Evolutionary conservation across 2,888 invertebrate genomes (phyloP), one percentile per base, ranked within the genome.

Genomic region (Oligia strigilis): DNA sequence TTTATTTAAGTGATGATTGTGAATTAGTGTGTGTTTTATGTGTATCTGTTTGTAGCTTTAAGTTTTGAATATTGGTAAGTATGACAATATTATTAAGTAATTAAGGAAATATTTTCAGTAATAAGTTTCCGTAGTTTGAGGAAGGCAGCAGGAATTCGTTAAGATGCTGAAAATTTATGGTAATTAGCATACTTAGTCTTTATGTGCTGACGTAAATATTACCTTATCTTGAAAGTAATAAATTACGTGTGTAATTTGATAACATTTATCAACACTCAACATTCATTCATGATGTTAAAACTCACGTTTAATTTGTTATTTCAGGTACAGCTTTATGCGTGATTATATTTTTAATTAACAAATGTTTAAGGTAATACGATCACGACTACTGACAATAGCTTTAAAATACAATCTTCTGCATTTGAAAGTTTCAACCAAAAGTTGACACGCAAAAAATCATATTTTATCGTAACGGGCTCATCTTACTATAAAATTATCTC

Each of bases 31-130:
- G 73, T 82, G 78, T 84, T 72, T 82, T 69, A 70, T 77, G 81
- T 85, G 80, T 81, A 73, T 87, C 77, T 84, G 69, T 76, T 77
- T 76, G n/a, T 81, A 64, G 60, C 14, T 85, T 81, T 74, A 69
- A 62, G 77, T 75, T 76, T 82, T 80, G 4, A 55, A 81, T 69
- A 75, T 82, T 86, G 91, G 92, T 93, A 76, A 92, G 92, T 89
- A 78, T 81, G 19, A 13, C 0, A 49, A 55, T 79, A 49, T 78
- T 58, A 58, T 65, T 77, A 43, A 66, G 11, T 70, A 58, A 77
- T 75, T 66, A 80, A 40, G 29, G 23, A 72, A 19, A 58, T 65
- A 49, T 70, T 84, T 77, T 78, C 23, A 17, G 66, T 64, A 23
- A 55, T n/a, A 80, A 80, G 40, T 69, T 70, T 36, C 40, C 43